Evolutionary conservation across 2,888 invertebrate genomes (phyloP).

Genomic region (Lycaena phlaeas): DNA sequence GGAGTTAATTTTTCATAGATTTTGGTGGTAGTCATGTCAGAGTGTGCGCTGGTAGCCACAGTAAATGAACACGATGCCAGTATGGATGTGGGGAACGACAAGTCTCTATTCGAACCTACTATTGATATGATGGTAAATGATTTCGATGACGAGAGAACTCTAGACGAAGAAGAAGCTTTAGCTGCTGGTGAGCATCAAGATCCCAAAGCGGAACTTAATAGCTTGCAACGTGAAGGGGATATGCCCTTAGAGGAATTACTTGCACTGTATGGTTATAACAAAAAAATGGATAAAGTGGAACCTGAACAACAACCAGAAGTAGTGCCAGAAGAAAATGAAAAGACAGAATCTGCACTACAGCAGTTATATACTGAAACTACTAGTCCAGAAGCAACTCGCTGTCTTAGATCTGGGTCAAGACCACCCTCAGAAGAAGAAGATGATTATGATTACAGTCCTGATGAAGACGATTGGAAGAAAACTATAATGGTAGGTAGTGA

Average conservation of each 20-base stretch:
- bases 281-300: constrained; percentile 51
- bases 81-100: constrained; percentile 70
- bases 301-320: constrained; percentile 44
- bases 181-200: constrained; percentile 89
- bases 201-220: constrained; percentile 89
- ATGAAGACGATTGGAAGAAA: constrained; percentile 92
- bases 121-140: constrained; percentile 98
- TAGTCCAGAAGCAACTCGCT: constrained; percentile 56
- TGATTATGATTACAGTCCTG: constrained; percentile 86
- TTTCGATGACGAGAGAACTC: constrained; percentile 96
- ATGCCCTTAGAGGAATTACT: constrained; percentile 96
- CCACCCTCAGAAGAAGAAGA: constrained; percentile 88
- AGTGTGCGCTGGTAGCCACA: constrained; percentile 69
- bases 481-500: constrained; percentile 96
- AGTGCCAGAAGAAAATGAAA: constrained; percentile 51
- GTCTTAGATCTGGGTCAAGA: constrained; percentile 76
- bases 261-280: constrained; percentile 88
- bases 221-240: constrained; percentile 93
- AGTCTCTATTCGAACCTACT: constrained; percentile 88
- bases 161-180: constrained; percentile 97
- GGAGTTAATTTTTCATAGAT: constrained; percentile 39
- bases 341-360: constrained; percentile 62
- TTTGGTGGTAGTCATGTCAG: constrained; percentile 65
- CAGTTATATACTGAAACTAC: constrained; percentile 53
- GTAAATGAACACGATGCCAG: constrained; percentile 70